Base-by-base conservation (phyloP, 2,113 vertebrate genomes). In the Variabilichromis moorii region DNA sequence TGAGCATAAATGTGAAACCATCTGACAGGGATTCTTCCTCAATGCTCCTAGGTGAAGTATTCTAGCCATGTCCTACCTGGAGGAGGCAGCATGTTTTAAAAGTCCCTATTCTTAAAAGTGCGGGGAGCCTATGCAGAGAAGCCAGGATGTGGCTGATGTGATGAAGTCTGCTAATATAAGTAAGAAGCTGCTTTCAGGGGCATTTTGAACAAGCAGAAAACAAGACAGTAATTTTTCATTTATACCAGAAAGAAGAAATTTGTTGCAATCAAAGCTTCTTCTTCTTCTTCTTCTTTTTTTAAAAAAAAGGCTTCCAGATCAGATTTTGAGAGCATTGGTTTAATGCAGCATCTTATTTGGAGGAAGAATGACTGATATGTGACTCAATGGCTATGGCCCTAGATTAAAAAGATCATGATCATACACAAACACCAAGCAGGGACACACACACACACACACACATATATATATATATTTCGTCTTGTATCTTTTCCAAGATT, bases 401-500 rank as follows among this genome's bases (percentile, higher is more conserved):
- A n/a, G 66, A 9, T 42, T 42, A 16, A 24, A 71, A 42, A 24
- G n/a, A 24, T 16, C n/a, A 42, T 42, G 35, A 40, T 37, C n/a
- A 24, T 24, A 40, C n/a, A 42, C 5, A 24, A 42, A 71, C n/a
- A 71, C 12, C 37, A 24, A n/a, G 61, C 35, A 24, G n/a, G 7
- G 7, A 55, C 54, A 28, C 37, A 40, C 10, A 9, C 33, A 35
- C 33, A 47, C 50, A 54, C 9, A 53, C 1, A 54, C 1, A 55
- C 0, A 59, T 0, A 61, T 0, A 61, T 2, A 10, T 10, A 53
- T 10, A 19, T 33, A 19, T 33, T 10, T 1, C 59, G 0, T 50
- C 71, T 31, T 47, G 40, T 28, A 28, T 17, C 24, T 45, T 76
- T 76, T 28, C 40, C 68, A 19, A 47, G 68, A 47, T 17, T 26